phyloP scores from a whole-genome alignment of 1,140 invertebrate genomes.

The Calosoma granatense region DNA sequence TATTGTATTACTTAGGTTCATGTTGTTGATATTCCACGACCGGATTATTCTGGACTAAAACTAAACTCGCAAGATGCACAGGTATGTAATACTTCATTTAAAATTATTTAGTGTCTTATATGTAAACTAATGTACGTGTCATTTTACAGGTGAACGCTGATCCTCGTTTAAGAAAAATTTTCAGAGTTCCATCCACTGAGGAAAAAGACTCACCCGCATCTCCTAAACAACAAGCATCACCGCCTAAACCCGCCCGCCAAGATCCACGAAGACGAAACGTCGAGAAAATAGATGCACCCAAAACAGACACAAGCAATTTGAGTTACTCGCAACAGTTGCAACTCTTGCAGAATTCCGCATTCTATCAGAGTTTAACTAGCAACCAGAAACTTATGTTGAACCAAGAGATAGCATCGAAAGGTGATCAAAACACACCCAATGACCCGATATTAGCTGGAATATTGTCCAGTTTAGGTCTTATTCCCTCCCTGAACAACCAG shows the following conservation, averaged over 20 bases:
- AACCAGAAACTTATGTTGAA: conserved; percentile 57
- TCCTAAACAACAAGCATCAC: conserved; percentile 32
- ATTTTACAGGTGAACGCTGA: conserved; percentile 49
- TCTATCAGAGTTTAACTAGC: conserved; percentile 53
- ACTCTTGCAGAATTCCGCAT: conserved; percentile 48
- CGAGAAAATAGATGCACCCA: not conserved
- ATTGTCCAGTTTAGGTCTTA: conserved; percentile 39
- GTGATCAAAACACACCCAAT: conserved; percentile 23
- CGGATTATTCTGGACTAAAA: conserved; percentile 63
- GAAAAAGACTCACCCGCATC: conserved; percentile 41
- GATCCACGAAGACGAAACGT: conserved; percentile 34
- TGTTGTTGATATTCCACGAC: conserved; percentile 56
- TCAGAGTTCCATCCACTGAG: conserved; percentile 44
- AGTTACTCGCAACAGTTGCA: conserved; percentile 41
- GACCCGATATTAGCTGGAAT: conserved; percentile 41
- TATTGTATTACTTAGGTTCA: conserved; percentile 24
- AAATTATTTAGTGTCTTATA: too few species aligned
- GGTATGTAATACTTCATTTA: conserved; percentile 14
- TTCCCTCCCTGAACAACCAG: conserved; percentile 6
- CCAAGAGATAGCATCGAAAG: conserved; percentile 36
- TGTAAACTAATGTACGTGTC: not conserved
- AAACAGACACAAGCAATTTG: conserved; percentile 13
- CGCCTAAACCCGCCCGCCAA: conserved; percentile 20
- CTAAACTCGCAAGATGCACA: conserved; percentile 54
- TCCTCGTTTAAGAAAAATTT: conserved; percentile 62